Evolutionary conservation across 2,888 invertebrate genomes (phyloP).

Genomic region (Sphecodes monilicornis): DNA sequence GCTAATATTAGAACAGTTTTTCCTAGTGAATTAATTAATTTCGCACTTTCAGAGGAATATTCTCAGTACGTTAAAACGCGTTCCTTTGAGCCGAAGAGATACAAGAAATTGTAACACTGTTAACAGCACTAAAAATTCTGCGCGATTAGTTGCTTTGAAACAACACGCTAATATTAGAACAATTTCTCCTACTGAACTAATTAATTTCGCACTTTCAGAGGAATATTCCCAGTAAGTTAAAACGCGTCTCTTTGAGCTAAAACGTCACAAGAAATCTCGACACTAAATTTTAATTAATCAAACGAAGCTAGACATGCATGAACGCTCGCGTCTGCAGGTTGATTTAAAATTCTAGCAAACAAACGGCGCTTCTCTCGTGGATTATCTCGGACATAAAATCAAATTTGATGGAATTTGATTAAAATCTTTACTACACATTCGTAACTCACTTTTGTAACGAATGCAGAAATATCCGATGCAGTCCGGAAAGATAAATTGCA

Average conservation of each 20-base stretch:
- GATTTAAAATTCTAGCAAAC: conserved; percentile 4
- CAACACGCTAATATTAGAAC: not conserved
- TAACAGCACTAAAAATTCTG: not conserved
- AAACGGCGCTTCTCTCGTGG: not conserved
- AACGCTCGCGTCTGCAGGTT: not conserved
- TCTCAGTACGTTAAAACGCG: not conserved
- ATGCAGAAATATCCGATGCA: not conserved
- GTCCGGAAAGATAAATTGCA: not conserved
- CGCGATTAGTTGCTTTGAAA: not conserved
- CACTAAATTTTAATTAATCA: not conserved
- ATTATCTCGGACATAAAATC: not conserved
- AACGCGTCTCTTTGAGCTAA: too few species aligned
- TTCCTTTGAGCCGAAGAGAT: not conserved
- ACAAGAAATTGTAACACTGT: not conserved
- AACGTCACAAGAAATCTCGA: not conserved
- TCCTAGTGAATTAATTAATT: not conserved
- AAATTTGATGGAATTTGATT: not conserved
- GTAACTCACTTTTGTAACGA: not conserved
- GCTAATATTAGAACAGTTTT: not conserved
- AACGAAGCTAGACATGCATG: not conserved
- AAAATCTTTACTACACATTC: not conserved
- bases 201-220: not conserved
- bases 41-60: not conserved
- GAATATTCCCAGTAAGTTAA: too few species aligned
- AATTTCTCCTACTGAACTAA: not conserved